A percentile compares a stretch with the other conserved stretches of the same genome.
phyloP scores from a whole-genome alignment of 2,888 invertebrate species.

The Tolmerus cingulatus region DNA sequence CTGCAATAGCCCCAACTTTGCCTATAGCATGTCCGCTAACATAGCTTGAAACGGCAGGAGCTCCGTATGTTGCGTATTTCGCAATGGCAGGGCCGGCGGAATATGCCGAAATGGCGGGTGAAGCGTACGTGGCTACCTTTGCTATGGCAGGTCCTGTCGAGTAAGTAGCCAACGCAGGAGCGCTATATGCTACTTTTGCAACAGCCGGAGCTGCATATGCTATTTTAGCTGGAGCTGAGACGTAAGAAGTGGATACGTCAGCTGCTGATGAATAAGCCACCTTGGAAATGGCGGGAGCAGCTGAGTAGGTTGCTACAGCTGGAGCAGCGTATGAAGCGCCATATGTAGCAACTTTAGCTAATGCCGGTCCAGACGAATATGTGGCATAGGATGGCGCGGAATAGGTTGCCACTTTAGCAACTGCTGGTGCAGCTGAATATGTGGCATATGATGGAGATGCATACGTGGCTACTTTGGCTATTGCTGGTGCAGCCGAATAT shows the following conservation, averaged over 20 bases:
- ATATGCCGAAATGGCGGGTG: slow-evolving; percentile 42
- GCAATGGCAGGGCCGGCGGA: slow-evolving; percentile 64
- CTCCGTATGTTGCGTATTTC: slow-evolving; percentile 51
- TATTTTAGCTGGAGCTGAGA: slow-evolving; percentile 49
- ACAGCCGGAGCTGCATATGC: slow-evolving; percentile 47
- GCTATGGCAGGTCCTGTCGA: slow-evolving; percentile 44
- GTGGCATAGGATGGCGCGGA: slow-evolving; percentile 50
- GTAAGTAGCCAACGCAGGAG: slow-evolving; percentile 43
- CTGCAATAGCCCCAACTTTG: slow-evolving; percentile 21
- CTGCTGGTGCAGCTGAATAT: slow-evolving; percentile 60
- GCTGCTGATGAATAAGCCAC: slow-evolving; percentile 59
- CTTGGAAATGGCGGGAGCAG: slow-evolving; percentile 55
- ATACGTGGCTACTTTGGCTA: slow-evolving; percentile 40
- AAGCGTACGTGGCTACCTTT: slow-evolving; percentile 47
- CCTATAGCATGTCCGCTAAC: slow-evolving; percentile 29
- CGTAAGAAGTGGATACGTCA: slow-evolving; percentile 64
- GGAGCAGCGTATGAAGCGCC: slow-evolving; percentile 37
- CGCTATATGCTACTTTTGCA: slow-evolving; percentile 11
- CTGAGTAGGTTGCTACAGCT: slow-evolving; percentile 56
- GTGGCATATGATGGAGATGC: slow-evolving; percentile 47
- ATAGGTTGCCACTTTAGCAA: slow-evolving; percentile 51
- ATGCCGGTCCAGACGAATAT: slow-evolving; percentile 59
- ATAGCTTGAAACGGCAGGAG: slow-evolving; percentile 6
- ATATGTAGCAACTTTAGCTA: slow-evolving; percentile 38
- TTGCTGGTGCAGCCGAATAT: slow-evolving; percentile 55